Conservation (phyloP, 35 echinoderm and acorn worm species). For the Stichopus chloronotus region DNA sequence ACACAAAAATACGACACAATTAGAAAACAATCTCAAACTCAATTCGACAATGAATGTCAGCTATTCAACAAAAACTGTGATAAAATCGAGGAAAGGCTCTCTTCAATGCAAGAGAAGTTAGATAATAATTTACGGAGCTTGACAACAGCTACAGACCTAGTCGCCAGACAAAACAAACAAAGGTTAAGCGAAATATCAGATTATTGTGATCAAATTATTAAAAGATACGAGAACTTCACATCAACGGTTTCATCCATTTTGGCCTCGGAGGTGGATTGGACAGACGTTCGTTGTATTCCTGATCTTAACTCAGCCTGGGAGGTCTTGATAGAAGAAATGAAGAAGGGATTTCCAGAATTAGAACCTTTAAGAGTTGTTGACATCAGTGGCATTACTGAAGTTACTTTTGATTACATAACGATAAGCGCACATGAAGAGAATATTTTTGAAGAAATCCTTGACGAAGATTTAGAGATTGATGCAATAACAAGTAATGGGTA, state of each 20-base stretch:
- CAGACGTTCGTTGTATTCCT: too few species aligned
- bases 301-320: too few species aligned
- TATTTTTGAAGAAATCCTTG: background rate
- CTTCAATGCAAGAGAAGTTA: too few species aligned
- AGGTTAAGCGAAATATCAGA: background rate
- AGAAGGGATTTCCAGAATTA: constrained; percentile 39
- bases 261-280: background rate
- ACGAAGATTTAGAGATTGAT: background rate
- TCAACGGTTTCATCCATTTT: constrained; percentile 19
- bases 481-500: background rate
- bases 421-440: background rate
- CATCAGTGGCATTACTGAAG: background rate
- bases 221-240: constrained; percentile 6
- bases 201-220: background rate
- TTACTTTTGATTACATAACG: background rate
- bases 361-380: background rate
- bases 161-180: background rate
- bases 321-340: constrained; percentile 31
- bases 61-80: too few species aligned
- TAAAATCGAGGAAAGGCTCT: too few species aligned
- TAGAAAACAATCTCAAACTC: too few species aligned
- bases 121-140: too few species aligned
- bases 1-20: background rate
- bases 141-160: background rate
- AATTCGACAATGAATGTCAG: too few species aligned